These are phyloP conservation scores for Bettongia penicillata DNA, from an alignment of 2,113 vertebrate genomes.

Conservation along the genomic window DNA sequence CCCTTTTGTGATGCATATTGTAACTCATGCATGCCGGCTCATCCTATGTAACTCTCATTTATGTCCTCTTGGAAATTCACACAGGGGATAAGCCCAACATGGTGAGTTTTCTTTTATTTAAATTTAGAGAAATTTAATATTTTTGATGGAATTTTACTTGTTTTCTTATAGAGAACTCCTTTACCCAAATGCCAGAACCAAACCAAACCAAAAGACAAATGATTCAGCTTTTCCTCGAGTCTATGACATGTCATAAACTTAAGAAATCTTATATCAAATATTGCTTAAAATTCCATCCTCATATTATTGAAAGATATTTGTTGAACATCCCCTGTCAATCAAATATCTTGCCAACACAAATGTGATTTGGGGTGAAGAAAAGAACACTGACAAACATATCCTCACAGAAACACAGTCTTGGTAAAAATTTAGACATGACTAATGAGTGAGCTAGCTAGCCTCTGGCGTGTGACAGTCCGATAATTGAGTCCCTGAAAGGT, in stretches of 20 bases:
- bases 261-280: neutral
- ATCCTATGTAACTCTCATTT: neutral
- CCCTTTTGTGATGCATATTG: neutral
- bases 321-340: neutral
- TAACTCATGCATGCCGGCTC: neutral
- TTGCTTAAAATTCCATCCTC: neutral
- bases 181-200: neutral
- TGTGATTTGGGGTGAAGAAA: neutral
- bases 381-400: neutral
- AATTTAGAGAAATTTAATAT: neutral
- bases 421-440: neutral
- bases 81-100: neutral
- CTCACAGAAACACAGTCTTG: neutral
- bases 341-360: neutral
- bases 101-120: neutral
- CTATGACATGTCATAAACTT: neutral
- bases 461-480: neutral
- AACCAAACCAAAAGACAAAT: neutral
- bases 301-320: neutral
- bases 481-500: neutral
- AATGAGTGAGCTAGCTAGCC: neutral
- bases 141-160: neutral
- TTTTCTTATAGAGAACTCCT: neutral
- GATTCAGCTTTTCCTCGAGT: neutral
- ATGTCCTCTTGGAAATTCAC: neutral